phyloP scores from a whole-genome alignment of 2,888 invertebrate genomes.

The Hedychridium roseum region DNA sequence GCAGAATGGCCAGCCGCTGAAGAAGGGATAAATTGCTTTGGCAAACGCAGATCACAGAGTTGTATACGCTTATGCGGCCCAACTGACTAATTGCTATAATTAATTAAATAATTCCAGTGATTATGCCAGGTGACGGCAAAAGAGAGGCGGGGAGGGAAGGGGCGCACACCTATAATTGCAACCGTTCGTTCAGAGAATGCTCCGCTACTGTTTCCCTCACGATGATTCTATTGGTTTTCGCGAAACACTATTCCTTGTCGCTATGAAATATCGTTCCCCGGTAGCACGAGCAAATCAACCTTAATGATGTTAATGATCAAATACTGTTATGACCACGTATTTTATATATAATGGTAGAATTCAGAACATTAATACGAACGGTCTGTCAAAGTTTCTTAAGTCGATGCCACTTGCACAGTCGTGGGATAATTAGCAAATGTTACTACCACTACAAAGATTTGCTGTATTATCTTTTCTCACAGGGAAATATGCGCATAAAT shows the following conservation, averaged over 20 bases:
- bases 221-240: no score
- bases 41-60: constrained; percentile 3
- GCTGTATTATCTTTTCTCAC: background rate
- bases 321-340: no score
- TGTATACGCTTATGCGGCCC: constrained; percentile 26
- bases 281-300: no score
- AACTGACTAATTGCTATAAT: constrained; percentile 40
- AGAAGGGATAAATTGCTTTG: constrained; percentile 6
- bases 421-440: no score
- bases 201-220: constrained; percentile 33
- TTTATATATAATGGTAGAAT: no score
- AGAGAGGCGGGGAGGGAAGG: constrained; percentile 6
- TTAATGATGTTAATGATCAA: no score
- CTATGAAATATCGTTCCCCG: no score
- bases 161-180: no score
- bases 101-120: constrained; percentile 45
- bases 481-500: background rate
- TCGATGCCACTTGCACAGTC: no score
- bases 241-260: no score
- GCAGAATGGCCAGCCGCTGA: background rate
- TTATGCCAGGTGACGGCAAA: constrained; percentile 21
- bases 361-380: no score
- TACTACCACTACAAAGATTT: background rate
- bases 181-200: constrained; percentile 30
- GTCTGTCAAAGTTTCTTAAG: no score